Evolutionary conservation across 1,140 invertebrate species (phyloP).

Genomic region (Intoshia linei): DNA sequence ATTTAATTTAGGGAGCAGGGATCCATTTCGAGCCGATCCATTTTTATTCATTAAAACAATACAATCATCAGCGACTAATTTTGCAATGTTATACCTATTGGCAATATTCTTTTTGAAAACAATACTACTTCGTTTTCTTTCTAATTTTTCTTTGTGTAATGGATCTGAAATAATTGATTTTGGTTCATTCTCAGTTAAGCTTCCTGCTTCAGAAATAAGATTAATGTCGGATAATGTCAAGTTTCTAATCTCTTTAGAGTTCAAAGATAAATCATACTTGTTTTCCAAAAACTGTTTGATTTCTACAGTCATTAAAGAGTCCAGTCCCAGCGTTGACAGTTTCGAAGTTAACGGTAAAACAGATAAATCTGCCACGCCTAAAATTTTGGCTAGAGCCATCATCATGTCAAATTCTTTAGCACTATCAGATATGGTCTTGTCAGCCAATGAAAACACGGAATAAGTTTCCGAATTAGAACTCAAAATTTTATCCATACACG

Average conservation of each 20-base stretch:
- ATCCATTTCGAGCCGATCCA: too few species aligned
- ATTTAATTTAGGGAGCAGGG: too few species aligned
- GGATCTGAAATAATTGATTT: not conserved
- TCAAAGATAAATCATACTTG: slow-evolving; percentile 53
- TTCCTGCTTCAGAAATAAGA: slow-evolving; percentile 30
- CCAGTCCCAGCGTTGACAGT: slow-evolving; percentile 66
- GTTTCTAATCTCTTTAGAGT: slow-evolving; percentile 47
- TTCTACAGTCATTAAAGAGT: slow-evolving; percentile 84
- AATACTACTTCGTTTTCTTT: not conserved
- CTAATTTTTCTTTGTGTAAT: not conserved
- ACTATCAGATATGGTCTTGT: slow-evolving; percentile 25
- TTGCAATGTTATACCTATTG: too few species aligned
- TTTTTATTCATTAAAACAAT: too few species aligned
- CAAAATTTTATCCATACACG: slow-evolving; percentile 49
- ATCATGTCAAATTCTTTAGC: slow-evolving; percentile 10
- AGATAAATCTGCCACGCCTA: too few species aligned
- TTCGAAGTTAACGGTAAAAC: too few species aligned
- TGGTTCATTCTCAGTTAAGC: not conserved
- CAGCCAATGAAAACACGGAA: slow-evolving; percentile 41
- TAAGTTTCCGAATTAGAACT: slow-evolving; percentile 50
- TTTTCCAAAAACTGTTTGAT: slow-evolving; percentile 75
- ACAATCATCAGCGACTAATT: too few species aligned
- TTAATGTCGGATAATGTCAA: slow-evolving; percentile 28
- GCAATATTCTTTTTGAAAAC: too few species aligned
- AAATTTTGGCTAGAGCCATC: slow-evolving; percentile 16